A percentile compares a stretch with the other conserved stretches of the same genome.
Evolutionary conservation across 2,797 vertebrate genomes (phyloP).

Genomic region (Anniella stebbinsi): DNA sequence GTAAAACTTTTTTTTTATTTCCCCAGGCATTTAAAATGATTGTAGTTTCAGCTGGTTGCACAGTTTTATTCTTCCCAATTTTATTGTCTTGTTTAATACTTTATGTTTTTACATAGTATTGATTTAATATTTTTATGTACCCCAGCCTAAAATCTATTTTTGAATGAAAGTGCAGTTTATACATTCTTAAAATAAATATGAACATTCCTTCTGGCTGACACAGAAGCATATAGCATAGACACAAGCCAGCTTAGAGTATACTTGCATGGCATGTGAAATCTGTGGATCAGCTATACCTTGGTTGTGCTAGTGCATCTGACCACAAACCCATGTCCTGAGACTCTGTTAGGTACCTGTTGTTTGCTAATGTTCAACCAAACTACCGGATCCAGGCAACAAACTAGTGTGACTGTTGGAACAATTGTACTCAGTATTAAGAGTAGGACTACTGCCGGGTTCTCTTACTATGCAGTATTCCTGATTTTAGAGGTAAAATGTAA

Average conservation of each 20-base stretch:
- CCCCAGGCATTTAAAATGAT: neutral
- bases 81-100: neutral
- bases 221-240: neutral
- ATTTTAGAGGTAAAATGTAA: neutral
- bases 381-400: neutral
- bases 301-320: neutral
- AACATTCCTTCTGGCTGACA: neutral
- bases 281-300: neutral
- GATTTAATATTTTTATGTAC: neutral
- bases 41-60: neutral
- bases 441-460: neutral
- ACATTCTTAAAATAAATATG: neutral
- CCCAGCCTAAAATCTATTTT: neutral
- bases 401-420: neutral
- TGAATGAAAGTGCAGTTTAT: neutral
- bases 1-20: neutral
- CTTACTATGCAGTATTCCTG: neutral
- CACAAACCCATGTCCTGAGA: neutral
- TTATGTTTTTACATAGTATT: neutral
- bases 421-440: neutral
- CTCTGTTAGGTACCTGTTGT: neutral
- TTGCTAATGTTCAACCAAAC: too few relatives aligned
- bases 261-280: neutral
- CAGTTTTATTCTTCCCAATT: neutral
- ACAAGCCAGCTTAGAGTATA: too few relatives aligned